phyloP scores from a whole-genome alignment of 1,140 invertebrate species.

The Brachionus rotundiformis region DNA sequence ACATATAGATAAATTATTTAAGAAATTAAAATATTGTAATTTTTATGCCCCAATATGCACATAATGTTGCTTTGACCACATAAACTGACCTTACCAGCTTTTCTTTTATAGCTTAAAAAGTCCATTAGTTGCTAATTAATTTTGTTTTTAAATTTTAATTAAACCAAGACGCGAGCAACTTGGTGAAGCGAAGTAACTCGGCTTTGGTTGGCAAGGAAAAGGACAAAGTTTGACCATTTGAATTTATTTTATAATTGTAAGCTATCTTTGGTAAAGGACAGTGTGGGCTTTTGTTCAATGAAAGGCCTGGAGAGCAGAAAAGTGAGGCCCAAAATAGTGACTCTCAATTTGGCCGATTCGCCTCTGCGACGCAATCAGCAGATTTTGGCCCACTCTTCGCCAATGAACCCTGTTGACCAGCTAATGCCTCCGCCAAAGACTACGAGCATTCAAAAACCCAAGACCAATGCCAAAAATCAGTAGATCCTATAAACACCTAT shows the following conservation, averaged over 20 bases:
- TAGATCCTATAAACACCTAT: too few relatives aligned
- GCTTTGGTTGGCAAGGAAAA: not conserved
- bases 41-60: not conserved
- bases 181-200: slow-evolving; percentile 28
- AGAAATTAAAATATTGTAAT: slow-evolving; percentile 24
- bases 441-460: not conserved
- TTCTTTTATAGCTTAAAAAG: not conserved
- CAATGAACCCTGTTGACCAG: not conserved
- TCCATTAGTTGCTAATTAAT: not conserved
- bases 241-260: not conserved
- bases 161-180: not conserved
- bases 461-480: not conserved
- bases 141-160: slow-evolving; percentile 1
- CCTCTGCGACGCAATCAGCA: slow-evolving; percentile 21
- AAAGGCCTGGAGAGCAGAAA: not conserved
- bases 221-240: not conserved
- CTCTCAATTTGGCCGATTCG: not conserved
- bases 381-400: not conserved
- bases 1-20: not conserved
- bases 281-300: not conserved
- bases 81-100: not conserved
- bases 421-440: slow-evolving; percentile 32
- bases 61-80: not conserved
- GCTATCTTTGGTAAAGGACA: not conserved
- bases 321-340: slow-evolving; percentile 1